Percentiles rank a stretch among this genome's conserved stretches.
These are phyloP conservation scores for Pediacus dermestoides DNA, from an alignment of 2,888 invertebrate genomes.

Conservation along the genomic window DNA sequence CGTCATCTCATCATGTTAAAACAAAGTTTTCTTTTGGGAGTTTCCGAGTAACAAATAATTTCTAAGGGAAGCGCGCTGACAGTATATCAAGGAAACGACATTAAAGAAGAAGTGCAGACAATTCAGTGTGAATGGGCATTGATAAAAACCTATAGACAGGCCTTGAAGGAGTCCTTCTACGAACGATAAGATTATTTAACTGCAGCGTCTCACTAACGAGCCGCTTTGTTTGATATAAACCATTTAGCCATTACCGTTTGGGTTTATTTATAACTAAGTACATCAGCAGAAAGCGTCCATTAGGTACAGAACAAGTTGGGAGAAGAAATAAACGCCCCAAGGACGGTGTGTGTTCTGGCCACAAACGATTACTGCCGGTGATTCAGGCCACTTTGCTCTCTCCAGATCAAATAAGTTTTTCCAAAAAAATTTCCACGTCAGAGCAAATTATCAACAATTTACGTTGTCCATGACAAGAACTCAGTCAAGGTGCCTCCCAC, in stretches of 20 bases:
- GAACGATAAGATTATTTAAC: conserved; percentile 34
- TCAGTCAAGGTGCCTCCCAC: too few relatives aligned
- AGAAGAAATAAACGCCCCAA: conserved; percentile 36
- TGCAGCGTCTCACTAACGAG: conserved; percentile 31
- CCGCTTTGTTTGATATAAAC: conserved; percentile 39
- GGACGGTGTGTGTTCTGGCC: conserved; percentile 26
- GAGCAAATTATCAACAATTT: too few relatives aligned
- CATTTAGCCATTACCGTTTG: conserved; percentile 38
- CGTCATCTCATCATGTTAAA: conserved; percentile 1
- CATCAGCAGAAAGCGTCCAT: conserved; percentile 40
- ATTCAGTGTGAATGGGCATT: conserved; percentile 20
- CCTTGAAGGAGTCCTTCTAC: conserved; percentile 15
- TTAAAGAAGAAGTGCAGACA: conserved; percentile 17
- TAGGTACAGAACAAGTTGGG: conserved; percentile 35
- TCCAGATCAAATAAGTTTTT: conserved; percentile 18
- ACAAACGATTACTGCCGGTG: conserved; percentile 34
- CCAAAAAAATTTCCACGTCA: conserved; percentile 6
- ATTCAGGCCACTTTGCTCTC: conserved; percentile 36
- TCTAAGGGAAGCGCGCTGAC: not conserved
- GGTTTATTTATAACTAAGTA: conserved; percentile 38
- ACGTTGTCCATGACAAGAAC: too few relatives aligned
- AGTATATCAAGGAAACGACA: conserved; percentile 8
- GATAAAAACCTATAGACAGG: conserved; percentile 18
- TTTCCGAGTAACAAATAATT: not conserved
- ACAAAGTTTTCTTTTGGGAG: conserved; percentile 2